Conservation (phyloP, 1,140 invertebrate genomes). For the Liolophura sinensis region DNA sequence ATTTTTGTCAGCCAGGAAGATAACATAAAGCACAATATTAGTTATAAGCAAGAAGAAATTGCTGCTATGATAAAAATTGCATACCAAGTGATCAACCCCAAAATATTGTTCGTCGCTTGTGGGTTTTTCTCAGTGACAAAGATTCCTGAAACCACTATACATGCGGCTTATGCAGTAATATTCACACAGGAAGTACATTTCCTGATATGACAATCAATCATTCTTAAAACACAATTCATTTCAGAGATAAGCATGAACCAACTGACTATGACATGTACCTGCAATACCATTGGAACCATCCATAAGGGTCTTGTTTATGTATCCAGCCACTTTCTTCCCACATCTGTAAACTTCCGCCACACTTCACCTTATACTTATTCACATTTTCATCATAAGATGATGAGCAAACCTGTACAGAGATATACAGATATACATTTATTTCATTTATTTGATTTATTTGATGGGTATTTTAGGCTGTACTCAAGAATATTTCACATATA, state of each 20-base stretch:
- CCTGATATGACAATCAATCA: background rate
- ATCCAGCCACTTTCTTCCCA: conserved; percentile 47
- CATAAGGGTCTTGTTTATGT: conserved; percentile 47
- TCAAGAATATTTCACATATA: no score
- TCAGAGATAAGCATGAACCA: background rate
- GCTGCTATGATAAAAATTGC: no score
- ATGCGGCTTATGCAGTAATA: no score
- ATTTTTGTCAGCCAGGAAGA: no score
- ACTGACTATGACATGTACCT: conserved; percentile 23
- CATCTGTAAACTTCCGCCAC: conserved; percentile 43
- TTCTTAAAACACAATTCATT: background rate
- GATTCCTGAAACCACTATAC: no score
- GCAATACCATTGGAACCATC: conserved; percentile 49
- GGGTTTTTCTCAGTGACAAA: no score
- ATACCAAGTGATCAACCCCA: no score
- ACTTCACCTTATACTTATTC: conserved; percentile 41
- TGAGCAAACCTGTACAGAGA: conserved; percentile 24
- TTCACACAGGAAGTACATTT: background rate
- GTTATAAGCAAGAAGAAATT: no score
- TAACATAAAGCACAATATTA: no score
- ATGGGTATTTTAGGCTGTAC: no score
- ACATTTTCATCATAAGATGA: conserved; percentile 31
- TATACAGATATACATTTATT: background rate
- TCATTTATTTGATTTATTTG: no score
- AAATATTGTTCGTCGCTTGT: no score